Percentiles rank a stretch among this genome's conserved stretches.
These are phyloP conservation scores for Axea sp. DNA, from an alignment of 2,888 invertebrate species.

Conservation along the genomic window DNA sequence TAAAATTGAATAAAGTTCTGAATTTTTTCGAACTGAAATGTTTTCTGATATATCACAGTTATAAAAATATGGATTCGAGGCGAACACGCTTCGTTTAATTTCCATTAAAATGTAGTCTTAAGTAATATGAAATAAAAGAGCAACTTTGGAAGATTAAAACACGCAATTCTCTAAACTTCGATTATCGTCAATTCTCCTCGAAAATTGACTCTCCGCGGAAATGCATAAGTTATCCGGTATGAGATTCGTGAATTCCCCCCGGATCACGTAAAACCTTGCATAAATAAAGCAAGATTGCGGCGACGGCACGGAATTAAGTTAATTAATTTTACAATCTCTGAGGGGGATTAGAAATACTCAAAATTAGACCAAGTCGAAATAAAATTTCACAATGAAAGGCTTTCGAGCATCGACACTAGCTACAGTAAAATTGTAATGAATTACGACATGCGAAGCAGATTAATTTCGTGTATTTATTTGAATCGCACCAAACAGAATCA, in stretches of 20 bases:
- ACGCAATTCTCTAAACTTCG: slow-evolving; percentile 58
- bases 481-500: too few species aligned
- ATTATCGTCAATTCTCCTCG: slow-evolving; percentile 57
- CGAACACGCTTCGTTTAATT: slow-evolving; percentile 13
- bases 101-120: slow-evolving; percentile 28
- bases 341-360: slow-evolving; percentile 46
- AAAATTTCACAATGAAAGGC: slow-evolving; percentile 6
- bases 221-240: slow-evolving; percentile 56
- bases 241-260: slow-evolving; percentile 50
- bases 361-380: slow-evolving; percentile 20
- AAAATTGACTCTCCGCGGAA: slow-evolving; percentile 58
- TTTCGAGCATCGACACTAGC: neutral
- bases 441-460: slow-evolving; percentile 11
- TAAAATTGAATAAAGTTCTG: slow-evolving; percentile 12
- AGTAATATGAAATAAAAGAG: slow-evolving; percentile 39
- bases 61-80: slow-evolving; percentile 7
- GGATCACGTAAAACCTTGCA: slow-evolving; percentile 45
- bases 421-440: slow-evolving; percentile 5
- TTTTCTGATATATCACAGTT: neutral
- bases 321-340: slow-evolving; percentile 56
- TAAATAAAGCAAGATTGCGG: slow-evolving; percentile 55
- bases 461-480: slow-evolving; percentile 22
- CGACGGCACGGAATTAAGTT: slow-evolving; percentile 45
- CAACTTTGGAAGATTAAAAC: slow-evolving; percentile 26
- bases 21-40: slow-evolving; percentile 3